Base-by-base conservation (phyloP, 2,113 vertebrate species). In the Hepsetus odoe region DNA sequence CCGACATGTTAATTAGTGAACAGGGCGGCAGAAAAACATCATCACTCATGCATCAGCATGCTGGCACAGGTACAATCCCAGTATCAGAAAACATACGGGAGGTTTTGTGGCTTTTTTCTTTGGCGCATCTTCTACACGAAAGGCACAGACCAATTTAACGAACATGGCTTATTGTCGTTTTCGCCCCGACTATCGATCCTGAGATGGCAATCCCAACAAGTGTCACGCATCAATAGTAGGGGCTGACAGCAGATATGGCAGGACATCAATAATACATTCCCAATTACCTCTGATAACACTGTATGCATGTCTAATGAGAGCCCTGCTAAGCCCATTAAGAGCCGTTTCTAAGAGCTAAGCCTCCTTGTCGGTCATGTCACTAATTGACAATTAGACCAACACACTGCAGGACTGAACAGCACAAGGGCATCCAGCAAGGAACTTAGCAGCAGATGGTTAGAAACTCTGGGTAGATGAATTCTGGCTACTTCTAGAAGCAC, bases 221-320 rank as follows among this genome's bases (percentile, higher is more conserved):
- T 24, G n/a, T 33, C 24, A 14, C 72, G 42, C 30, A 67, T 44
- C 74, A 16, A 30, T 32, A 24, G 58, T 62, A 11, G 73, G 20
- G 40, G 42, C 68, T 16, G 69, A 32, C 65, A 71, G 67, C 46
- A 69, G 79, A 76, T 75, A 81, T 81, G 78, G 73, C 55, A 71
- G 55, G 66, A 58, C 71, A 81, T 85, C 68, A 81, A 85, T 85
- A 83, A 79, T 72, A 75, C 62, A 79, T 80, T 49, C 14, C 35
- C 55, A 76, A 85, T 85, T 70, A 73, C 22, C 71, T 16, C 59
- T 62, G 75, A 81, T 76, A 49, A 67, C 67, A 81, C 71, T 49
- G 62, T 73, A 55, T 73, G 75, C 66, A 69, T 76, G 53, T 72
- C 35, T 76, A 81, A 76, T 76, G 55, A 73, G 67, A 61, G 26